Evolutionary conservation across 2,797 vertebrate genomes (phyloP).

Genomic region (Phataginus tricuspis): DNA sequence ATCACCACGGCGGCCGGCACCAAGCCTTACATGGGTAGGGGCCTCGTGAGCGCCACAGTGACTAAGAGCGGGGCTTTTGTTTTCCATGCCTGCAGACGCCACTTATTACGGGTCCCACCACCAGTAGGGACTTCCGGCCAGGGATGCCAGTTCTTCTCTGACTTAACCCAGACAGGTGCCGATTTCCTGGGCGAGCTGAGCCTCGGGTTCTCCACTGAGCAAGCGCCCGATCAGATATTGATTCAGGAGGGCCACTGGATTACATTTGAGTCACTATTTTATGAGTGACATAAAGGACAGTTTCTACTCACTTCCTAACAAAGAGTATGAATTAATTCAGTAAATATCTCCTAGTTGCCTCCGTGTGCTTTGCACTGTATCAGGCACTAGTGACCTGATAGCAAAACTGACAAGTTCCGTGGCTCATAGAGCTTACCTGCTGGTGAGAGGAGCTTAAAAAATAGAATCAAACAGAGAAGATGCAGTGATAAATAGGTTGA

Average conservation of each 20-base stretch:
- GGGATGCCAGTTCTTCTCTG: background rate
- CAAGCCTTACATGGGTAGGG: constrained; percentile 98
- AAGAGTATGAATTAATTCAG: background rate
- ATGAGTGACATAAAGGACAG: background rate
- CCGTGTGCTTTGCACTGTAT: background rate
- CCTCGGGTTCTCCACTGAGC: background rate
- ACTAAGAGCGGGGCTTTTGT: background rate
- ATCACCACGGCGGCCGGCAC: constrained; percentile 96
- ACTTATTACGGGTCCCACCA: background rate
- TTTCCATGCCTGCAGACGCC: background rate
- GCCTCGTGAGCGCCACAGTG: rapidly evolving
- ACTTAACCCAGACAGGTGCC: background rate
- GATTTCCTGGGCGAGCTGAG: background rate
- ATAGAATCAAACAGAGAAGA: background rate
- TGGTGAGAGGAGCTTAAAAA: background rate
- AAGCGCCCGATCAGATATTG: background rate
- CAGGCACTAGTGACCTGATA: too few relatives aligned
- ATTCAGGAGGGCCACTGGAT: background rate
- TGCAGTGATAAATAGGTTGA: background rate
- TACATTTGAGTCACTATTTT: background rate
- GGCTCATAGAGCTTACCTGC: background rate
- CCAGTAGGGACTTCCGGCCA: background rate
- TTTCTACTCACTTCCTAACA: background rate
- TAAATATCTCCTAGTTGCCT: background rate
- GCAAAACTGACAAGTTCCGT: background rate